Evolutionary conservation across 2,888 invertebrate species (phyloP), one percentile per base, ranked within the genome.

Genomic region (Nomada flava): DNA sequence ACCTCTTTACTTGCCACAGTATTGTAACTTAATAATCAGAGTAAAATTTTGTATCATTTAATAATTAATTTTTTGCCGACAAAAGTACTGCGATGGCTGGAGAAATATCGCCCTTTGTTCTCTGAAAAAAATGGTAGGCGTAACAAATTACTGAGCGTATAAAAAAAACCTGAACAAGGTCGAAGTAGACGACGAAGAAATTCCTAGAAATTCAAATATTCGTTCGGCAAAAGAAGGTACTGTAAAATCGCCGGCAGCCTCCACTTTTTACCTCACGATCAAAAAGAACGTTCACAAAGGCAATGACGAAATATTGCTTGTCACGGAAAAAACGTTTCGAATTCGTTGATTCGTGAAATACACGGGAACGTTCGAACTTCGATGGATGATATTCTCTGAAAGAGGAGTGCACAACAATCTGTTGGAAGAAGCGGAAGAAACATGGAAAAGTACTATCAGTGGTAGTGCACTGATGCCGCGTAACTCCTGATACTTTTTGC

Each of bases 371-470:
- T 13, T 20, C 50, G 53, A 29, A 15, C 36, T 15, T 53, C 42
- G 42, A 20, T 67, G 36, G 53, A 53, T 15, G 26, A 57, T 69
- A 69, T 69, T 57, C 44, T 23, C 15, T 18, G 55, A 20, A 69
- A 42, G 18, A 13, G 20, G 57, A 53, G 13, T 57, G 68, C 55
- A 3, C 20, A 29, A 52, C 15, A 23, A 20, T 18, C 20, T 42
- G 68, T 11, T 53, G 9, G 26, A 20, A 36, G 36, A 36, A 36
- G 36, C 36, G 36, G 7, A 36, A 36, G 36, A 18, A 68, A 68
- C 68, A 69, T 57, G 68, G 26, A 44, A 69, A 69, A 23, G 55
- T 69, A 69, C 68, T 57, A 69, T 69, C 42, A 44, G 26, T 47
- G 20, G 55, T 36, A 23, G 18, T 42, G 5, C 55, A 57, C 13